These are phyloP conservation scores for Oncorhynchus nerka DNA, from an alignment of 2,113 vertebrate species.

Conservation along the genomic window DNA sequence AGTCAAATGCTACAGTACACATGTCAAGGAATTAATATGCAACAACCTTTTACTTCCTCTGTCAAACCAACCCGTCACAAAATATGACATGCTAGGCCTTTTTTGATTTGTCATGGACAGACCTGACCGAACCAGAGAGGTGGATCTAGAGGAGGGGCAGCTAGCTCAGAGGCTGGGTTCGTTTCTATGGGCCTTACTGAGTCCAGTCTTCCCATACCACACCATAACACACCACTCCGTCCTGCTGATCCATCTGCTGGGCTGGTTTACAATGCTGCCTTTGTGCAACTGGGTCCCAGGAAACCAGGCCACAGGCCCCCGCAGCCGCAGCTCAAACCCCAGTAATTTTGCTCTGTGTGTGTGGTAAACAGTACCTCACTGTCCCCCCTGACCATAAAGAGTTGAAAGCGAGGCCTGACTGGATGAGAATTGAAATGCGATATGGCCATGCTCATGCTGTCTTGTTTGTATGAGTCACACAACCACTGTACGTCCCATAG, in stretches of 20 bases:
- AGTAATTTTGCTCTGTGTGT: neutral
- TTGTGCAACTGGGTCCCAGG: neutral
- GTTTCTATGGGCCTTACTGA: neutral
- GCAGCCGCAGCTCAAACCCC: neutral
- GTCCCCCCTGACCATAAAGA: neutral
- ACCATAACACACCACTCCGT: neutral
- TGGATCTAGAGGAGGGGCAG: neutral
- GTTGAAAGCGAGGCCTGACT: neutral
- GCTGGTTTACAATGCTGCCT: conserved; percentile 3
- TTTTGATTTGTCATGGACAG: neutral
- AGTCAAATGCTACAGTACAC: neutral
- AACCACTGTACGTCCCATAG: neutral
- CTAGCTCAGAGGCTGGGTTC: neutral
- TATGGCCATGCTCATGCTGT: neutral
- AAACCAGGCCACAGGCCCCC: neutral
- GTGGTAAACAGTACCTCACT: neutral
- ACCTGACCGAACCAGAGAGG: neutral
- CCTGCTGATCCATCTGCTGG: neutral
- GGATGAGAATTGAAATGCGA: neutral
- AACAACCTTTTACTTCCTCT: neutral
- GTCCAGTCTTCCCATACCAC: neutral
- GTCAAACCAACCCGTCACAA: neutral
- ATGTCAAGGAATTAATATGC: neutral
- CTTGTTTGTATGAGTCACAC: neutral
- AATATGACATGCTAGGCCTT: neutral